Evolutionary conservation across 2,797 vertebrate genomes (phyloP).

Genomic region (Lycodopsis pacificus): DNA sequence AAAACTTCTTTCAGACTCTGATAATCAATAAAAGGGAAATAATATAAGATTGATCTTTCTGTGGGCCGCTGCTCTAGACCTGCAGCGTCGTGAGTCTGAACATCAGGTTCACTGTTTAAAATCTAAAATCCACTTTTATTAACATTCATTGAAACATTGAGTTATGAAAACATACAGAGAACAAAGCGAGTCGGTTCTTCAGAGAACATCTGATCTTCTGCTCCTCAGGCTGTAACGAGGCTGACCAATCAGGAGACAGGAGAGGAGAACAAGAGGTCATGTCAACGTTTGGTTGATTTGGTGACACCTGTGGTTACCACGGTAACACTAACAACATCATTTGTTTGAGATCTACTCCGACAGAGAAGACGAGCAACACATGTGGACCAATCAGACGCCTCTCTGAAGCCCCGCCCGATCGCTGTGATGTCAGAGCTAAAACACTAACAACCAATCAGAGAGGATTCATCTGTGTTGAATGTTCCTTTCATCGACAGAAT

Average conservation of each 20-base stretch:
- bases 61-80: no score
- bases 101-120: not conserved
- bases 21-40: no score
- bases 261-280: constrained; percentile 17
- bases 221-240: constrained; percentile 83
- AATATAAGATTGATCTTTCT: no score
- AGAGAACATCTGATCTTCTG: constrained; percentile 50
- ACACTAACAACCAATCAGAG: no score
- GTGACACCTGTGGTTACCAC: not conserved
- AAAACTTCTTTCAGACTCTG: no score
- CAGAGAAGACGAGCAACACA: no score
- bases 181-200: not conserved
- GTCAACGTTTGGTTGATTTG: no score
- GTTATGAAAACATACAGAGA: not conserved
- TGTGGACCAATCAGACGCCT: no score
- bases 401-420: not conserved
- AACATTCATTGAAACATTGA: not conserved
- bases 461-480: no score
- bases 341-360: not conserved
- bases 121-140: constrained; percentile 18
- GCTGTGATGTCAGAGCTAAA: not conserved
- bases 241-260: constrained; percentile 47
- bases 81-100: not conserved
- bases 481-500: no score
- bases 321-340: not conserved